Base-by-base conservation (phyloP, 2,113 vertebrate genomes). In the Salvelinus alpinus region DNA sequence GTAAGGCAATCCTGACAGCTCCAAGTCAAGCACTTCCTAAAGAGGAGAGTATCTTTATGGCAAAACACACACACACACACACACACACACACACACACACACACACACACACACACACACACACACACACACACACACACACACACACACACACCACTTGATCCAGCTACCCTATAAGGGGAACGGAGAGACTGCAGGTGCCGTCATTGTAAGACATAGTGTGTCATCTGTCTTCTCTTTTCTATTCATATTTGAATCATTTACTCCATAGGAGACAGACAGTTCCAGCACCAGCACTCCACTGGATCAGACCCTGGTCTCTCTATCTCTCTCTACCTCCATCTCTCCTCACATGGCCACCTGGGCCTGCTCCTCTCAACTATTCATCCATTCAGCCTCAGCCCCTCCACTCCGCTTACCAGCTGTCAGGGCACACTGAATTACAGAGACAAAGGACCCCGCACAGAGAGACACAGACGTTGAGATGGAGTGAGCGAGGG, bases 371-470 rank as follows among this genome's bases (percentile, higher is more conserved):
- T 72, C 70, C 70, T 71, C 70, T 66, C 64, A 16, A 8, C 64
- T 27, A 66, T 27, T 66, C 64, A 66, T 66, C 64, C 13, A 22
- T 18, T 66, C 13, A 4, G 29, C 13, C 64, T 66, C 64, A 29
- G 25, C 12, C 12, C 51, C 51, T 54, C 64, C 64, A 29, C n/a
- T 48, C n/a, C 14, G 13, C 70, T 71, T 44, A 71, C 44, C 70
- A 72, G 70, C 70, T 31, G 48, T 59, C 70, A 31, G 16, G 16
- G 12, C 70, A 59, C 24, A 57, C 6, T 18, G 16, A 18, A 72
- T 72, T 59, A 31, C 16, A 22, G 48, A 51, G 27, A 72, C 70
- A 72, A 72, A 54, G 51, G 51, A 18, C 51, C 3, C 51, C 51
- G 16, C 16, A 54, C 51, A 54, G 69, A 48, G 13, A 48, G 13